These are phyloP conservation scores for Urechis unicinctus DNA, from an alignment of 2,888 invertebrate genomes.

Conservation along the genomic window DNA sequence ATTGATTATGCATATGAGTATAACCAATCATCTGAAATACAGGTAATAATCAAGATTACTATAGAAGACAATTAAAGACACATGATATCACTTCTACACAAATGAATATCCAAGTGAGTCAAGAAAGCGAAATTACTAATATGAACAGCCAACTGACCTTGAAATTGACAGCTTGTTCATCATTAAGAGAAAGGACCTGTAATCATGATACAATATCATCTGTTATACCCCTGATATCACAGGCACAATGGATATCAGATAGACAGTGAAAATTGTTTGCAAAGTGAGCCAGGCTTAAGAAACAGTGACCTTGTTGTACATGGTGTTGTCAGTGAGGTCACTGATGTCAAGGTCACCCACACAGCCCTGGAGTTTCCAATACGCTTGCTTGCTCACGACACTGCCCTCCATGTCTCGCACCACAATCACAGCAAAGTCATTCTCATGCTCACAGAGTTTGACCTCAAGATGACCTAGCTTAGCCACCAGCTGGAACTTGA, in stretches of 20 bases:
- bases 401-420: conserved; percentile 65
- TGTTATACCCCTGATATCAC: too few species aligned
- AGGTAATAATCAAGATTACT: too few species aligned
- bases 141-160: conserved; percentile 58
- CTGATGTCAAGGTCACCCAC: conserved; percentile 65
- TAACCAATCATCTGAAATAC: too few species aligned
- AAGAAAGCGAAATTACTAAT: too few species aligned
- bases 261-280: neutral
- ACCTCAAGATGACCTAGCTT: conserved; percentile 61
- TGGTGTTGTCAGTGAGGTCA: conserved; percentile 66
- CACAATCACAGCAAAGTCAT: conserved; percentile 64
- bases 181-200: conserved; percentile 69
- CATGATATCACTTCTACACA: neutral
- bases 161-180: conserved; percentile 72
- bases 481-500: conserved; percentile 68
- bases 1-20: too few species aligned
- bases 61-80: neutral
- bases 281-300: neutral
- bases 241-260: too few species aligned
- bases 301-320: conserved; percentile 65
- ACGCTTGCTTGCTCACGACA: conserved; percentile 69
- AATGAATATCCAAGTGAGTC: too few species aligned
- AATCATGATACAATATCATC: conserved; percentile 15
- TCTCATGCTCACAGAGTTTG: conserved; percentile 66
- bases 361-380: conserved; percentile 67